Base-by-base conservation (phyloP, 2,113 vertebrate genomes). In the Apteryx mantelli region DNA sequence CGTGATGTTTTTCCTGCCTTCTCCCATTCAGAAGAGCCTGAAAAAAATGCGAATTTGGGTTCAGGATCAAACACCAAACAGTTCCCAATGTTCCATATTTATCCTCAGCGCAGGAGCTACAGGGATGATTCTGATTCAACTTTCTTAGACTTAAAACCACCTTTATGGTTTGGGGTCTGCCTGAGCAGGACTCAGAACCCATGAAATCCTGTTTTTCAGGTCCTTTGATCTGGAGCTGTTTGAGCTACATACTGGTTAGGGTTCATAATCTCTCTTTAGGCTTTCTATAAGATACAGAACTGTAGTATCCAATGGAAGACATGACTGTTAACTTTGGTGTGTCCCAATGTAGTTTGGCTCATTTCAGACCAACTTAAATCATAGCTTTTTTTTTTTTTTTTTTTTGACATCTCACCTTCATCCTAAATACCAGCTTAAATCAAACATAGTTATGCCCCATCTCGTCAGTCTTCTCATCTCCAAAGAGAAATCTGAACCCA, bases 351-450 rank as follows among this genome's bases (percentile, higher is more conserved):
- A 48, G 61, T 81, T 76, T 61, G 66, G 68, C 69, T 71, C 3
- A 63, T 71, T 71, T 68, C 75, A 76, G 46, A 77, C 22, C 50
- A 61, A 60, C 20, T 75, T 61, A 50, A 80, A 80, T 73, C 32
- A 30, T 25, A 40, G 15, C 5, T 40, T 48, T 55, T 55, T 30
- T 11, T 32, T 36, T 36, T 36, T 36, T 36, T 52, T 82, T 52
- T 34, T 58, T 22, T 65, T 64, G 7, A 55, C 80, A 32, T 58
- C 20, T 40, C 34, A 34, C 65, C 58, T 82, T 46, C 40, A 48
- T 38, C 60, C 44, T 38, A 18, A 0, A 0, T 44, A 52, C 14
- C 8, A 1, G 0, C 48, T 80, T 34, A 58, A 75, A 75, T 46
- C 66, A 84, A 58, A 82, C 28, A 25, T 2, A 75, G 46, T 66